Base-by-base conservation (phyloP, 2,888 invertebrate genomes). In the Epistrophella euchroma region DNA sequence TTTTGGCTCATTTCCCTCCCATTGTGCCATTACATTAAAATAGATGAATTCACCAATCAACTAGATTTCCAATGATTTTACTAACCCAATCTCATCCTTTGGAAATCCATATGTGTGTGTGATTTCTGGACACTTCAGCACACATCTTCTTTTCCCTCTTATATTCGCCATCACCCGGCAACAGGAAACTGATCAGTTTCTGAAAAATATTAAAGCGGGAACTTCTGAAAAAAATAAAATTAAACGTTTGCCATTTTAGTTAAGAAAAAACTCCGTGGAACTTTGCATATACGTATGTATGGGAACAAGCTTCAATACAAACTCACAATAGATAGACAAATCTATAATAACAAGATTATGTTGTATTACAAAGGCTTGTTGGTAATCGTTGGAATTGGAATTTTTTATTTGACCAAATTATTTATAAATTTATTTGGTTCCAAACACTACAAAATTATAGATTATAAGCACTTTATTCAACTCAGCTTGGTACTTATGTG, bases 21-120 rank as follows among this genome's bases (percentile, higher is more conserved):
- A 32, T 25, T 25, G 4, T 25, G 3, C 25, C 25, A 25, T 25
- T 25, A 25, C 32, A 1, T 32, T 28, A 28, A 28, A 28, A 32
- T 32, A 0, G 9, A 0, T n/a, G n/a, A 32, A 9, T 32, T 32
- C 60, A 62, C 40, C 40, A 19, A 62, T 10, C 19, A 19, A 15
- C 40, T n/a, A 43, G 0, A 11, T 45, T 64, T 45, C 45, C 68
- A 32, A 7, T 66, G 4, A 15, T 37, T 66, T 11, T 40, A 74
- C 84, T 85, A 40, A 85, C 84, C 84, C 55, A 17, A 76, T n/a
- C 40, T 72, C 72, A 68, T 85, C 84, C 43, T 68, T 76, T 4
- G 84, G 84, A 47, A 85, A 85, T 0, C 13, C 22, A 76, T 62
- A 75, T 47, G 72, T 68, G 22, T 28, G 47, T 13, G 1, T 43